Evolutionary conservation across 1,140 invertebrate species (phyloP), one percentile per base, ranked within the genome.

Genomic region (Pachypsylla venusta): DNA sequence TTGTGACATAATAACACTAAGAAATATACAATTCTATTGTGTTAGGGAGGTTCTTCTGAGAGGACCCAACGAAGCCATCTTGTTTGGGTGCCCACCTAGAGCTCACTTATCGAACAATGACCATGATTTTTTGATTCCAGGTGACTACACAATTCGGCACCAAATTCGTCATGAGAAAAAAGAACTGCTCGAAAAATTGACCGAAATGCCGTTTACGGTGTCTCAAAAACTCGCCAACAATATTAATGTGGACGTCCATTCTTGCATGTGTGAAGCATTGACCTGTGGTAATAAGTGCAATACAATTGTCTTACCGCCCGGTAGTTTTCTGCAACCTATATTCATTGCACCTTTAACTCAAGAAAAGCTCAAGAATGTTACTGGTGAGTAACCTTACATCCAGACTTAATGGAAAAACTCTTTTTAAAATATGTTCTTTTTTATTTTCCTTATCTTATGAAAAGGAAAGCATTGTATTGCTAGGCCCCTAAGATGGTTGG

Each of bases 161-260:
- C 88, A 92, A 70, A 74, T 98, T 10, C 80, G 93, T 0, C 93
- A 97, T 73, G 92, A 97, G 66, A 87, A 84, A 65, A 81, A 82
- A 60, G 82, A 90, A 25, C 70, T 88, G 56, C 74, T 98, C n/a
- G 93, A 98, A 60, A 86, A 84, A 72, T 71, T 97, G 20, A 80
- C 78, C 25, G 85, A 88, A 40, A 73, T 89, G 66, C 81, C 84
- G 2, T 68, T 97, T 19, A 70, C 87, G 12, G 68, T 95, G 1
- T 76, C 79, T 61, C 84, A 87, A 67, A 93, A 94, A 68, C 69
- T 97, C 13, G 69, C 79, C 19, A 80, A 77, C 58, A 70, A 81
- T 40, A 73, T 96, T 26, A 74, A 72, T 16, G 66, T 81, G 59
- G 82, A 83, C 68, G 76, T 82, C 3, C 81, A 85, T 66, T 56